Conservation (phyloP, 2,113 vertebrate genomes). For the Hiodon tergisus region DNA sequence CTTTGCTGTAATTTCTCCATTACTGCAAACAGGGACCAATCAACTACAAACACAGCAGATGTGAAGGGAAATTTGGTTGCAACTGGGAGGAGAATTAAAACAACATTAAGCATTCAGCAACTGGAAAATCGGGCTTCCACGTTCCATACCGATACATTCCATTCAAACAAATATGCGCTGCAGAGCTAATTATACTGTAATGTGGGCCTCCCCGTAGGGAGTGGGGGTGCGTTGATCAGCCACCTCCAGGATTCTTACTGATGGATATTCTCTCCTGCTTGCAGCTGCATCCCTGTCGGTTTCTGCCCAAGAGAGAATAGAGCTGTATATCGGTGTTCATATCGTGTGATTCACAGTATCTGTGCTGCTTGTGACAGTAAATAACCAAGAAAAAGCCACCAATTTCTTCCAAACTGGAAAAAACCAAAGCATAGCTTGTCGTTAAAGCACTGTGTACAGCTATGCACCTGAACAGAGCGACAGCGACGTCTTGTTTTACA, state of each 20-base stretch:
- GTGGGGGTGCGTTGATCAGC: constrained; percentile 26
- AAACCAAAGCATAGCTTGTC: neutral
- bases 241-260: neutral
- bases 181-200: constrained; percentile 42
- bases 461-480: constrained; percentile 18
- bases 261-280: neutral
- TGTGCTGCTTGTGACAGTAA: constrained; percentile 15
- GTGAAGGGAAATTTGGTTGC: constrained; percentile 43
- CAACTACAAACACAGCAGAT: constrained; percentile 43
- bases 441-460: constrained; percentile 4
- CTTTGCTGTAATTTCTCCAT: constrained; percentile 37
- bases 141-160: constrained; percentile 33
- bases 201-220: constrained; percentile 25
- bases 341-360: neutral
- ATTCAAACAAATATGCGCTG: constrained; percentile 32
- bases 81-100: constrained; percentile 50
- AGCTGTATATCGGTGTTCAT: neutral
- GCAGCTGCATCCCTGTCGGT: neutral
- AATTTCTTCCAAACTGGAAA: constrained; percentile 3
- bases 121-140: constrained; percentile 41
- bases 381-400: constrained; percentile 6
- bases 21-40: constrained; percentile 33
- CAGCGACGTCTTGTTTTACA: constrained; percentile 2
- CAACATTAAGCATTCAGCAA: constrained; percentile 32
- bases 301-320: neutral